Evolutionary conservation across 2,888 invertebrate species (phyloP).

Genomic region (Sphecodes monilicornis): DNA sequence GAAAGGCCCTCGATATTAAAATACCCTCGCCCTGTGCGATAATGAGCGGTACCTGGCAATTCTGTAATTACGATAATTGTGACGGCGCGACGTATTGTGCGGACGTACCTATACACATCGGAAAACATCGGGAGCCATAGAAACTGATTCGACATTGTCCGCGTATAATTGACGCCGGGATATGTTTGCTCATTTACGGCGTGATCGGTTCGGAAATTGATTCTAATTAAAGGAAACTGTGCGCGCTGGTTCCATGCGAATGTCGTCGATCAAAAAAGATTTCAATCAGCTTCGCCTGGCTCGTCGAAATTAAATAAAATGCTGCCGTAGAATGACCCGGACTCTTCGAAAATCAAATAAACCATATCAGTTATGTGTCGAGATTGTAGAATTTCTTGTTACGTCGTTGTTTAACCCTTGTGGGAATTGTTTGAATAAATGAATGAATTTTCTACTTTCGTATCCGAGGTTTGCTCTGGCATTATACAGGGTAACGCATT

Average conservation of each 20-base stretch:
- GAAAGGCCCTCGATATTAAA: slow-evolving; percentile 40
- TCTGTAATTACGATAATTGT: slow-evolving; percentile 26
- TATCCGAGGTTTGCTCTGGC: too few species aligned
- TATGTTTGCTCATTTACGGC: neutral
- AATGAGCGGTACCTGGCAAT: slow-evolving; percentile 24
- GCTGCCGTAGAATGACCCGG: neutral
- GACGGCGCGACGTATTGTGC: neutral
- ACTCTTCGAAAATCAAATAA: neutral
- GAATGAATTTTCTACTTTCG: too few species aligned
- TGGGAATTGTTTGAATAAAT: too few species aligned
- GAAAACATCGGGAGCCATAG: neutral
- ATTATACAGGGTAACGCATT: too few species aligned
- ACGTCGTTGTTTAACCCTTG: too few species aligned
- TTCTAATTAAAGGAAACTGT: slow-evolving; percentile 3
- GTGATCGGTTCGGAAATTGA: neutral
- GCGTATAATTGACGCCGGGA: neutral
- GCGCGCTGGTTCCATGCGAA: neutral
- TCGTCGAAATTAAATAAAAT: neutral
- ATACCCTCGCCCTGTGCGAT: slow-evolving; percentile 25
- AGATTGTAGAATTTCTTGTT: too few species aligned
- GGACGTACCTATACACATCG: neutral
- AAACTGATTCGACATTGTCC: slow-evolving; percentile 5
- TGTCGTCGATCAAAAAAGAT: neutral
- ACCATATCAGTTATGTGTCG: neutral
- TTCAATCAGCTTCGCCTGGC: neutral